Base-by-base conservation (phyloP, 1,140 invertebrate species). In the Chlorops oryzae region DNA sequence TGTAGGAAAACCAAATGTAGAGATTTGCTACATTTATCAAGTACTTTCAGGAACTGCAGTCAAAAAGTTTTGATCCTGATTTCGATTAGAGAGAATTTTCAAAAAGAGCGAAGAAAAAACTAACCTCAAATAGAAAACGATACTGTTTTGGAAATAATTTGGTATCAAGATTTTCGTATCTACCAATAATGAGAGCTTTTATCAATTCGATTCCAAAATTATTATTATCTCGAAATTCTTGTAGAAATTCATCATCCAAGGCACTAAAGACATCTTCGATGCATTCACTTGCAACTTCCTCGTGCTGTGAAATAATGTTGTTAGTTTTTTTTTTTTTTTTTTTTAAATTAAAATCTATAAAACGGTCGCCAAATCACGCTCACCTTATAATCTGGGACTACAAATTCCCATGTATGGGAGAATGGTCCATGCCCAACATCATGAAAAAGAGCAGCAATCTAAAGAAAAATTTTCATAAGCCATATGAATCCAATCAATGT, bases 341-440 rank as follows among this genome's bases (percentile, higher is more conserved):
- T 32, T 10, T 40, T n/a, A n/a, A n/a, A n/a, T n/a, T n/a, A n/a
- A n/a, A n/a, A n/a, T n/a, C n/a, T n/a, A n/a, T n/a, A n/a, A n/a
- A n/a, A n/a, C 10, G 15, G 5, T 15, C 21, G 1, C 7, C n/a
- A 28, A 13, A 7, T 17, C 3, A 52, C 5, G 54, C 61, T 52
- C 28, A 66, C 63, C 54, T 65, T 27, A 38, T 68, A 68, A 21
- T 44, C n/a, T 20, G 15, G n/a, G 1, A 40, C 28, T 35, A 67
- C 59, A 5, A 21, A 23, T 59, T 85, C 82, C 78, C 80, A 85
- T 1, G 71, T 54, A 61, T 85, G 83, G 20, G 79, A 81, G 62
- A 81, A 82, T 3, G 83, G 82, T 3, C 83, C 83, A 65, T 85
- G 83, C 23, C 82, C 83, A 2, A 86, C 55, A 60, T 87, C 84